Base-by-base conservation (phyloP, 2,888 invertebrate genomes). In the Gari tellinella region DNA sequence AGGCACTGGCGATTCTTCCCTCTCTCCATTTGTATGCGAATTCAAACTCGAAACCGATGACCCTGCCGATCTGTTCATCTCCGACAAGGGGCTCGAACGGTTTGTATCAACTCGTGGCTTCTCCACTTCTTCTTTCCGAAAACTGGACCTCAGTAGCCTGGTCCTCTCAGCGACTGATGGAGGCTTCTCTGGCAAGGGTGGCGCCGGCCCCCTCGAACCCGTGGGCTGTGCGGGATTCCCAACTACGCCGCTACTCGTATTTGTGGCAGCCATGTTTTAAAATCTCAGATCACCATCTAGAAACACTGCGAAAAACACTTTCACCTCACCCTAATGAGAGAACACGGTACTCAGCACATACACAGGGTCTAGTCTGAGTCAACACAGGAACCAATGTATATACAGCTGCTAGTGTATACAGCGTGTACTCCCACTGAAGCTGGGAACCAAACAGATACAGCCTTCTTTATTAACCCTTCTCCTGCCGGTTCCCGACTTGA, bases 161-260 rank as follows among this genome's bases (percentile, higher is more conserved):
- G 88, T 86, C 45, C 88, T 75, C 53, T 88, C 88, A 0, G 88
- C 88, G 10, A 88, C 88, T 5, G 87, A 87, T 17, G 88, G 88
- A 8, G 88, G 88, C 56, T 88, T 88, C 52, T 88, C 88, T 15
- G 88, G 88, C 19, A 87, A 74, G 8, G 87, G 88, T 38, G 88
- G 87, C 21, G 88, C 87, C 2, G 87, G 86, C 5, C 88, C 87
- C 31, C 86, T 41, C 3, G 68, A 45, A 25, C 77, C 69, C 4
- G 62, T 53, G 15, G 72, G 62, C 48, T 65, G 75, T 1, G 69
- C 15, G 25, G 43, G 19, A 38, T 38, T n/a, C 23, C 31, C 41
- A n/a, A 26, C 37, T 43, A 38, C 41, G 23, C 48, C 43, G 25
- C 41, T 41, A 43, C 55, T 57, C 37, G 49, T 49, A 41, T 61